phyloP scores from a whole-genome alignment of 2,113 vertebrate genomes.

The Psittacus erithacus region DNA sequence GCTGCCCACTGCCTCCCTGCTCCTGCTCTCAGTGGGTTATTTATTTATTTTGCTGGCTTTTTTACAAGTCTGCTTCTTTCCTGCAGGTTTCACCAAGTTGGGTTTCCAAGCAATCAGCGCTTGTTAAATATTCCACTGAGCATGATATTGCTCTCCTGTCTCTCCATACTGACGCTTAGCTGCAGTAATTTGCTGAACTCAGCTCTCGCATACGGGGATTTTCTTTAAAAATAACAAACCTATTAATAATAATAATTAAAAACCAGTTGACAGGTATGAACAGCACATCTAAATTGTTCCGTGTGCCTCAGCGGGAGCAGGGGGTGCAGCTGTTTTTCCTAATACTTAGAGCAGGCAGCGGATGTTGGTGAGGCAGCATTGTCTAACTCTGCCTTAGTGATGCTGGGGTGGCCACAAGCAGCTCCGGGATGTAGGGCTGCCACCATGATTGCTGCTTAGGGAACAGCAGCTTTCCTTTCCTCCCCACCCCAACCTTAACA shows the following conservation, averaged over 20 bases:
- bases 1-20: background rate
- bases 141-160: constrained; percentile 61
- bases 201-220: constrained; percentile 26
- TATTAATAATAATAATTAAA: constrained; percentile 73
- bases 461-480: background rate
- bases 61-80: constrained; percentile 17
- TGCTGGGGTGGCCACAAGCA: background rate
- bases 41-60: constrained; percentile 44
- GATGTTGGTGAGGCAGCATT: background rate
- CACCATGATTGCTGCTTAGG: background rate
- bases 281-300: constrained; percentile 37
- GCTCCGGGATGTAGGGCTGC: background rate
- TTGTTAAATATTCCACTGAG: constrained; percentile 68
- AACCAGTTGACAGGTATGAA: constrained; percentile 57
- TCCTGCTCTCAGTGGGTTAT: background rate
- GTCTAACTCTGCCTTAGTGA: background rate
- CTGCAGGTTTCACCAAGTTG: constrained; percentile 42
- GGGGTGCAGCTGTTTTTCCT: background rate
- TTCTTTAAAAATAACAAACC: constrained; percentile 57
- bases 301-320: background rate
- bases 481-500: background rate
- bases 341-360: background rate
- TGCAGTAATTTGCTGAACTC: constrained; percentile 66
- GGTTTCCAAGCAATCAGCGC: constrained; percentile 60
- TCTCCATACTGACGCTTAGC: constrained; percentile 17